Base-by-base conservation (phyloP, 2,888 invertebrate species). In the Gymnosoma rotundatum region DNA sequence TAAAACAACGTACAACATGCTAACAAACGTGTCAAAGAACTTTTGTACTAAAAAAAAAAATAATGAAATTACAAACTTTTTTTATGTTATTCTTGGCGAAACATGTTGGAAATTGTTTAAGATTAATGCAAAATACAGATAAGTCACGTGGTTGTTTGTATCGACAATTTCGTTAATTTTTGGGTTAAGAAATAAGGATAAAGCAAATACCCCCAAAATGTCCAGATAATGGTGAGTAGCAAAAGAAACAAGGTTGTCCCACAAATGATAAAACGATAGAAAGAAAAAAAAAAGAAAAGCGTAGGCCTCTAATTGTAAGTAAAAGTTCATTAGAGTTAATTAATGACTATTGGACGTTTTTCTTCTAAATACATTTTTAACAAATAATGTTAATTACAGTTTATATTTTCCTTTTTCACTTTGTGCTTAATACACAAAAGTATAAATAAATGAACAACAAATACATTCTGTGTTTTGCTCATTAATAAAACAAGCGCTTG, bases 111-210 rank as follows among this genome's bases (percentile, higher is more conserved):
- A 70, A 69, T 60, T 70, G 66, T 76, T 79, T 42, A 56, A 81
- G 83, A 85, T 86, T 81, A 84, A 84, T 76, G 81, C 81, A 58
- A 81, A 69, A 64, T 74, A 81, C 73, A 84, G 87, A 87, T 87
- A 87, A 87, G 87, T 87, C 87, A 87, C 87, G 87, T 87, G 87
- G 83, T 67, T 73, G 50, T 60, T 58, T 79, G 79, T 82, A 83
- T 81, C 84, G 85, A 87, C 85, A 84, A 84, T 78, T 86, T 83
- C 48, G 69, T 70, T 80, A 85, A 80, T 80, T 81, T 75, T 74
- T 69, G 60, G 69, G 52, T 72, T 79, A 70, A 73, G 76, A 45
- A 67, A 73, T 58, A 83, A 67, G 60, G 66, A 54, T 61, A 42
- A 61, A 48, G 45, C 7, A 54, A 56, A 52, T 25, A 12, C 32